phyloP scores from a whole-genome alignment of 2,113 vertebrate genomes.

The Xerus inauris region DNA sequence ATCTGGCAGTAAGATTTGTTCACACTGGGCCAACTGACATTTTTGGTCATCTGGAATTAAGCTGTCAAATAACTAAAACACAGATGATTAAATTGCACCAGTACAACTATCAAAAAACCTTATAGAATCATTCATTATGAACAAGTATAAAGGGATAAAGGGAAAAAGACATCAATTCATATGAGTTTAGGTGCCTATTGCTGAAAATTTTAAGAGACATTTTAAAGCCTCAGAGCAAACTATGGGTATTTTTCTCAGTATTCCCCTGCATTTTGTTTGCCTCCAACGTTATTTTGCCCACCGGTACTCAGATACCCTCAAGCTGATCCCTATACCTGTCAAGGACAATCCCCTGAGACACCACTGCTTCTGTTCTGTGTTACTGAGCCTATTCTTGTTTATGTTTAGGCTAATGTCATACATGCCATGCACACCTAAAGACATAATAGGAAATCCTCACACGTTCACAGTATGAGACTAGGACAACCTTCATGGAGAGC shows the following conservation, averaged over 20 bases:
- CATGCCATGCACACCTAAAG: not conserved
- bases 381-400: not conserved
- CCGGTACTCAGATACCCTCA: not conserved
- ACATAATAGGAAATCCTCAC: not conserved
- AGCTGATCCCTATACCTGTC: fast-evolving
- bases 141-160: not conserved
- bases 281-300: not conserved
- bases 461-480: not conserved
- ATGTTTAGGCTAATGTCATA: not conserved
- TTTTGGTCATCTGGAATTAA: constrained; percentile 41
- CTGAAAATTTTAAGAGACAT: not conserved
- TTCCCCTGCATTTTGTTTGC: not conserved
- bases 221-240: not conserved
- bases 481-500: not conserved
- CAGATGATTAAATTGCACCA: not conserved
- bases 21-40: not conserved
- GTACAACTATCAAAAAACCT: not conserved
- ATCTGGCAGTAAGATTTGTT: not conserved
- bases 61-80: not conserved
- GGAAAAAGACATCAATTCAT: not conserved
- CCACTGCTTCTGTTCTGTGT: not conserved
- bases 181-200: not conserved
- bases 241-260: not conserved
- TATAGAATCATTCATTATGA: not conserved
- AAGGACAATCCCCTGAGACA: not conserved